These are phyloP conservation scores for Caenorhabditis brenneri DNA, from an alignment of 1,140 invertebrate species.

Conservation along the genomic window DNA sequence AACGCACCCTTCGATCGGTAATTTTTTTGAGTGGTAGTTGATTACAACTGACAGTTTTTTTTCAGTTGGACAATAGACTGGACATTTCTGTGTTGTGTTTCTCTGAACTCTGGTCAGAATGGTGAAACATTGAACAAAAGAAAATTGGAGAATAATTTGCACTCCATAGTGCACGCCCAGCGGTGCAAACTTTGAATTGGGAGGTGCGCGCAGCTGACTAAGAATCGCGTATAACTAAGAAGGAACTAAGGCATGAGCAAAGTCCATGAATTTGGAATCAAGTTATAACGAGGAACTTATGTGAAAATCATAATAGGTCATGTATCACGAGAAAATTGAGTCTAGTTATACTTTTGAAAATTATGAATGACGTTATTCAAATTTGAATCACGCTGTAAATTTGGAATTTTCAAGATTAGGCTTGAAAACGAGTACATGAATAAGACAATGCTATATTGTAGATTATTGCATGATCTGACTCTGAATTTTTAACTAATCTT, in stretches of 20 bases:
- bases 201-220: not conserved
- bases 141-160: constrained; percentile 4
- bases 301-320: no score
- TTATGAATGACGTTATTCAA: no score
- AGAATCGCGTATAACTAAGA: not conserved
- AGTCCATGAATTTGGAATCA: no score
- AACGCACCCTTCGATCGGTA: not conserved
- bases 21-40: not conserved
- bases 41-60: constrained; percentile 18
- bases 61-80: not conserved
- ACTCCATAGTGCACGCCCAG: constrained; percentile 8
- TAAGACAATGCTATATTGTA: no score
- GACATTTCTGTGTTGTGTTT: constrained; percentile 5
- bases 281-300: no score
- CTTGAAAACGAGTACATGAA: no score
- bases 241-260: constrained; percentile 7
- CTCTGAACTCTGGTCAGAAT: not conserved
- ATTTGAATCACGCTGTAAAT: no score
- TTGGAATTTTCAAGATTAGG: no score
- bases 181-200: not conserved
- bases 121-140: not conserved
- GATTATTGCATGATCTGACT: no score
- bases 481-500: no score
- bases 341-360: no score
- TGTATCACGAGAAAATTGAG: no score